Base-by-base conservation (phyloP, 2,888 invertebrate genomes). In the Alloplasta piceator region DNA sequence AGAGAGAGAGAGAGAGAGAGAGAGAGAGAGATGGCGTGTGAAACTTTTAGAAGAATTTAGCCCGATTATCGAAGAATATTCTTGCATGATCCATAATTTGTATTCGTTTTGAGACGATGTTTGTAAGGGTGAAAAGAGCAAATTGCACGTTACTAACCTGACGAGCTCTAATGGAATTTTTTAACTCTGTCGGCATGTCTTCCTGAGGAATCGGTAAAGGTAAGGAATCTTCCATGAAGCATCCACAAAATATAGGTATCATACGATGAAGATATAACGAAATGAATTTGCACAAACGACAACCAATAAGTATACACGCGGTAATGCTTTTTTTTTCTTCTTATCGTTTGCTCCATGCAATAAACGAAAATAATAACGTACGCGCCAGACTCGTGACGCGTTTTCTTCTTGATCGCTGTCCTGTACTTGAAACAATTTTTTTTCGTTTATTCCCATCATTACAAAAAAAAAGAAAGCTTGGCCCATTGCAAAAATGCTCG, bases 141-240 rank as follows among this genome's bases (percentile, higher is more conserved):
- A 86, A 84, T 83, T 80, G 87, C 86, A 85, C 88, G 86, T 89
- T 90, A 90, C 90, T 91, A 90, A 90, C 90, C 89, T 90, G 89
- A 87, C 88, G 84, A 75, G 84, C 85, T 88, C 85, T 88, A 87
- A 89, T 86, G 85, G 85, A 86, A 86, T 89, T 90, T 90, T 89
- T 89, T 87, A 88, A 88, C 84, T 88, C 89, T 85, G 89, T 83
- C 85, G 88, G 87, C 87, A 85, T 87, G 84, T 90, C 89, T 89
- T 91, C 89, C 90, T 91, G 89, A 83, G 87, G 87, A 87, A 89
- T 87, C 88, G 88, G 87, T 85, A 88, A 86, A 86, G 84, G 82
- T 87, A 85, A 89, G 85, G 86, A 84, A 89, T 89, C 90, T 90
- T 90, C 89, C 87, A 88, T 89, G 89, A 89, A 87, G 89, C 77